Percentiles rank a stretch among this genome's conserved stretches.
Evolutionary conservation across 2,113 vertebrate species (phyloP).

Genomic region (Lamprologus tigripictilis): DNA sequence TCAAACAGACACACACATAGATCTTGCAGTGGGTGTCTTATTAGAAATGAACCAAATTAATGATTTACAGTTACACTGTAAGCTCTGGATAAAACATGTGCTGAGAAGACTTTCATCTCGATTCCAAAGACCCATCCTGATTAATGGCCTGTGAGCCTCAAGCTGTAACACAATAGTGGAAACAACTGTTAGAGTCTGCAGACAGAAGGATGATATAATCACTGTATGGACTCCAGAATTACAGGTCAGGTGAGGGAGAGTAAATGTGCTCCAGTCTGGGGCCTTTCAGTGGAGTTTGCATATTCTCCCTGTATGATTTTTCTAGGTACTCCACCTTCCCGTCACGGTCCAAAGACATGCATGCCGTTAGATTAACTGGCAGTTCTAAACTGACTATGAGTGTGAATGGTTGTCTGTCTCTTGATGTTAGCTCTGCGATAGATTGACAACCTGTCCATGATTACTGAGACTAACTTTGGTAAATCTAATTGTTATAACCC

Average conservation of each 20-base stretch:
- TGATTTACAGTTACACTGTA: constrained; percentile 16
- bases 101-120: constrained; percentile 24
- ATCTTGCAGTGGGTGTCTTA: not conserved
- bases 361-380: not conserved
- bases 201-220: not conserved
- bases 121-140: constrained; percentile 14
- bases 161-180: constrained; percentile 31
- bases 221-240: not conserved
- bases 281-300: not conserved
- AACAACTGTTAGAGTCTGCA: not conserved
- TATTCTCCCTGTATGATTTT: not conserved
- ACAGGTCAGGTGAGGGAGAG: not conserved
- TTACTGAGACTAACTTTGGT: not conserved
- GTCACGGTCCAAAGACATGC: not conserved
- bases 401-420: not conserved
- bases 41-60: constrained; percentile 36
- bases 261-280: not conserved
- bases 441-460: not conserved
- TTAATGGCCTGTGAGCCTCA: constrained; percentile 57
- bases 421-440: not conserved
- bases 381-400: not conserved
- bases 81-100: constrained; percentile 24
- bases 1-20: not conserved
- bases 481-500: not conserved
- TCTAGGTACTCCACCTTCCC: not conserved